Base-by-base conservation (phyloP, 2,797 vertebrate species). In the Platyrinchus mystaceus region DNA sequence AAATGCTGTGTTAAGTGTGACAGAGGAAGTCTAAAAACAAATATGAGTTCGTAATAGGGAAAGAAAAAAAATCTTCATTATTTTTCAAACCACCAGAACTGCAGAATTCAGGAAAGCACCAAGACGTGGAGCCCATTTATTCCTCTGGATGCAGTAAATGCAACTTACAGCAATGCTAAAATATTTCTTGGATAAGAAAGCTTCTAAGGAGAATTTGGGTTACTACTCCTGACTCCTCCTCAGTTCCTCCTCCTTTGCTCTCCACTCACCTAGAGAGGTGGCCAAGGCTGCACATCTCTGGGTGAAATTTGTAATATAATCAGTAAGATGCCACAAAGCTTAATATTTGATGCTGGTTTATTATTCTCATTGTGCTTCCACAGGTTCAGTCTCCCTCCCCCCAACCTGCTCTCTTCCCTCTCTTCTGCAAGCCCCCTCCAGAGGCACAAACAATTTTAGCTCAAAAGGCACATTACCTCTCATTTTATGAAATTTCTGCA, bases 401-500 rank as follows among this genome's bases (percentile, higher is more conserved):
- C 18, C 69, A 77, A 10, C 37, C 79, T 60, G 34, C 77, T 81
- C 47, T 81, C 68, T 68, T 92, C 49, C 22, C 11, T 83, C 81
- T 87, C 76, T 88, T 92, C 87, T 5, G 3, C 60, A 77, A 84
- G 23, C 66, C 79, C 79, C 91, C 87, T 91, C 87, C 91, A 85
- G 75, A 95, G 63, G 68, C 74, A 80, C 84, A 89, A 93, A 85
- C 81, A 90, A 84, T 90, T 87, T 70, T 37, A 88, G 49, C 94
- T 96, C 90, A 94, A 95, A 96, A 95, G 91, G 82, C 89, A 14
- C 74, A 97, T 95, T 96, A 95, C 92, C 87, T 93, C 93, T 94
- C 82, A 93, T 96, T 96, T 97, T 94, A 94, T 84, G 92, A 94
- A 89, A 96, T 96, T 95, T 97, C 84, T 94, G 87, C 90, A 84